These are phyloP conservation scores for Acleris cristana DNA, from an alignment of 2,888 invertebrate species.

Conservation along the genomic window DNA sequence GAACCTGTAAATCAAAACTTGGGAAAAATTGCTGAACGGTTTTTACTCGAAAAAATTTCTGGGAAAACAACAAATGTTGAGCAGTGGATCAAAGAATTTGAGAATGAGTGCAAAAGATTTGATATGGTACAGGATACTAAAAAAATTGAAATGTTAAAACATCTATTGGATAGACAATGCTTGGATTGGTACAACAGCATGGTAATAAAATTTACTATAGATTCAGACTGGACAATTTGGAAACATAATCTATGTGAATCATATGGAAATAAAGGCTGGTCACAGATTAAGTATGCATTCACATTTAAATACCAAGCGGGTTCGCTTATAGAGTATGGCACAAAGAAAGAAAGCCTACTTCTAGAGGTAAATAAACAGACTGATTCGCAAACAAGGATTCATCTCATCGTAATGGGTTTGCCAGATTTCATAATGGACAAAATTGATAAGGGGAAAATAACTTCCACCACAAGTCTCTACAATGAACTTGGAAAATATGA, in stretches of 20 bases:
- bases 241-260: conserved; percentile 30
- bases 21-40: conserved; percentile 28
- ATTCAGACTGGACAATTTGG: conserved; percentile 34
- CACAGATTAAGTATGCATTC: conserved; percentile 37
- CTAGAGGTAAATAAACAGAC: conserved; percentile 35
- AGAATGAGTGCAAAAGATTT: conserved; percentile 37
- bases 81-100: conserved; percentile 38
- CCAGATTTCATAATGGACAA: conserved; percentile 37
- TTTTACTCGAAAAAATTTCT: conserved; percentile 31
- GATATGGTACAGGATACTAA: conserved; percentile 23
- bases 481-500: conserved; percentile 41
- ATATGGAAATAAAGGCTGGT: conserved; percentile 39
- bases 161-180: conserved; percentile 16
- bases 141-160: conserved; percentile 1
- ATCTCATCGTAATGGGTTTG: conserved; percentile 38
- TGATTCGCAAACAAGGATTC: conserved; percentile 32
- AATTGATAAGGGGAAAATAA: conserved; percentile 30
- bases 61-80: conserved; percentile 24
- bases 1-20: conserved; percentile 17
- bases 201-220: conserved; percentile 31
- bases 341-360: conserved; percentile 35
- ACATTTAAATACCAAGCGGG: conserved; percentile 7
- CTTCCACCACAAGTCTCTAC: conserved; percentile 34
- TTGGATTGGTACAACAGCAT: conserved; percentile 36
- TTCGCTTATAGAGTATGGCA: conserved; percentile 34